Conservation (phyloP, 2,888 invertebrate species). For the Anaspis maculata region DNA sequence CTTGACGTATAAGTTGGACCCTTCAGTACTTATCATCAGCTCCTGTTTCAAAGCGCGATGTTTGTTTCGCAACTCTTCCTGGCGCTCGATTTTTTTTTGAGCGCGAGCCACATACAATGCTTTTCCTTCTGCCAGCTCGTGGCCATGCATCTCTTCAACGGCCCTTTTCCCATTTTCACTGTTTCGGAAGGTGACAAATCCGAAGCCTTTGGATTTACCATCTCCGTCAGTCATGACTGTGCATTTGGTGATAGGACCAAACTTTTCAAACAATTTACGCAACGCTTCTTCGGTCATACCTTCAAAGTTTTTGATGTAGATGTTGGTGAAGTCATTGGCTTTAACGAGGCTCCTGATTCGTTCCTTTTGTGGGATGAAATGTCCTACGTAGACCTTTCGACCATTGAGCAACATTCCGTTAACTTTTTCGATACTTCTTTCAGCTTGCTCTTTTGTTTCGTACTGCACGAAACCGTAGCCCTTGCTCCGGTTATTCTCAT, state of each 20-base stretch:
- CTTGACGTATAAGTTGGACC: conserved; percentile 98
- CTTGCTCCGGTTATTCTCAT: conserved; percentile 88
- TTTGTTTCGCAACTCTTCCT: conserved; percentile 90
- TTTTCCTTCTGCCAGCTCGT: conserved; percentile 78
- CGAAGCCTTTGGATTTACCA: conserved; percentile 93
- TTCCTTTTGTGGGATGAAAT: conserved; percentile 96
- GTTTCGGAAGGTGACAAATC: conserved; percentile 97
- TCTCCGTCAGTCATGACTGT: conserved; percentile 91
- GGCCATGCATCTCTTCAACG: conserved; percentile 81
- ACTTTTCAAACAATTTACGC: conserved; percentile 84
- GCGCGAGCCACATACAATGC: conserved; percentile 93
- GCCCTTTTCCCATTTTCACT: conserved; percentile 93
- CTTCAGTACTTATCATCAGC: conserved; percentile 78
- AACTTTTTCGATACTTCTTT: conserved; percentile 96
- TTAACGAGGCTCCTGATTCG: conserved; percentile 97
- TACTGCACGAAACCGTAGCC: conserved; percentile 99
- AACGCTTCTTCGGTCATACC: conserved; percentile 87
- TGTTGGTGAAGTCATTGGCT: conserved; percentile 94
- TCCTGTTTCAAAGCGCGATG: conserved; percentile 95
- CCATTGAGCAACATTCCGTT: conserved; percentile 93
- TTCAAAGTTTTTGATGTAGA: conserved; percentile 97
- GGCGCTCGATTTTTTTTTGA: conserved; percentile 98
- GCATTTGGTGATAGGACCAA: conserved; percentile 85
- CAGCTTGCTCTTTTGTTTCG: conserved; percentile 96
- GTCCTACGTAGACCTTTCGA: conserved; percentile 96